Evolutionary conservation across 2,888 invertebrate species (phyloP).

Genomic region (Drosophila picticornis): DNA sequence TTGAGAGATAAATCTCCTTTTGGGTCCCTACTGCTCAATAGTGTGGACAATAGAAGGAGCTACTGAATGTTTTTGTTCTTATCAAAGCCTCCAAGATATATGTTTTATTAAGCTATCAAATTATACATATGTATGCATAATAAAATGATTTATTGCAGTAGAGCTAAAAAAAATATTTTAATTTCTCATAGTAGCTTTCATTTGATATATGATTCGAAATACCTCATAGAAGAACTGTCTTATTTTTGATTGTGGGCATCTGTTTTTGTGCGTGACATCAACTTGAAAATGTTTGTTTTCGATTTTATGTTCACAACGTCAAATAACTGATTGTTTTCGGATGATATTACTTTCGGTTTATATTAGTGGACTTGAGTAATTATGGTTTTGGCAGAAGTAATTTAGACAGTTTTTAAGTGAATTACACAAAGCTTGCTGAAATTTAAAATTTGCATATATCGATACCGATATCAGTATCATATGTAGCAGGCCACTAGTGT

Average conservation of each 20-base stretch:
- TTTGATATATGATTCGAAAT: neutral
- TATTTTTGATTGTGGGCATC: neutral
- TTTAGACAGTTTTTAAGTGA: neutral
- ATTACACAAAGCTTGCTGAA: neutral
- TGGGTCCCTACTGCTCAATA: neutral
- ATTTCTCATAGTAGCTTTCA: neutral
- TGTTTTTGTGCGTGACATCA: neutral
- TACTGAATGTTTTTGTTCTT: neutral
- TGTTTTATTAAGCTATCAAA: neutral
- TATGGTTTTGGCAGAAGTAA: neutral
- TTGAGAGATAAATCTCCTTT: neutral
- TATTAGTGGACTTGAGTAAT: neutral
- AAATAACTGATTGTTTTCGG: slow-evolving; percentile 77
- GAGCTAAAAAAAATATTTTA: neutral
- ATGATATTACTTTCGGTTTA: slow-evolving; percentile 7
- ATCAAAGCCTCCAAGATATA: neutral
- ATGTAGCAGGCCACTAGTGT: neutral
- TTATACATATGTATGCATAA: neutral
- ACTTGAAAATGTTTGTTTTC: slow-evolving; percentile 70
- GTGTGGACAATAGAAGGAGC: neutral
- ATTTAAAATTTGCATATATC: neutral
- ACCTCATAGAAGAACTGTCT: neutral
- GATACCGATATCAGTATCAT: neutral
- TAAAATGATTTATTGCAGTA: neutral
- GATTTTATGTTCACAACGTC: slow-evolving; percentile 77